Evolutionary conservation across 2,113 vertebrate genomes (phyloP), one percentile per base, ranked within the genome.

Genomic region (Chitala chitala): DNA sequence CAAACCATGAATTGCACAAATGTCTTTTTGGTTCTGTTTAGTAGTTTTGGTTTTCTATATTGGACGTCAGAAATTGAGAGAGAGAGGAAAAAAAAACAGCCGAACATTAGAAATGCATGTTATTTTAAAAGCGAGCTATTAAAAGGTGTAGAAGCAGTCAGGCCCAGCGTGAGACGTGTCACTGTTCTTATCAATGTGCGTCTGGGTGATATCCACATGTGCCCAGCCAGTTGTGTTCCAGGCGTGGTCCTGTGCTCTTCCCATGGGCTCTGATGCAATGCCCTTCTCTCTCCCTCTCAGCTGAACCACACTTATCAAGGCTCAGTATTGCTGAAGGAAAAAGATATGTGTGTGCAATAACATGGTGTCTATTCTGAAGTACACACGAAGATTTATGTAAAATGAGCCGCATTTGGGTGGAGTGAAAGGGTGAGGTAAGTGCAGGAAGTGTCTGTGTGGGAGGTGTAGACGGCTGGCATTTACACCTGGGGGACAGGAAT

Each of bases 251-350:
- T n/a, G n/a, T n/a, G n/a, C n/a, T n/a, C n/a, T n/a, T n/a, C n/a
- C n/a, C n/a, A n/a, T n/a, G n/a, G n/a, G n/a, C n/a, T n/a, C n/a
- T n/a, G n/a, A n/a, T n/a, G 29, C 31, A 15, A 20, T 24, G 40
- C 6, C 73, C 4, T 3, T 4, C 54, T 4, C 9, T 33, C 40
- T 15, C 71, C 33, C 76, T 13, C 53, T 22, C 44, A 5, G 31
- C 44, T 77, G 75, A 78, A 64, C 77, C 72, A 78, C 54, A 59
- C 75, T 22, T 50, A 72, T 75, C 56, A 24, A 58, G 24, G 33
- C 26, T 1, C 15, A 51, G 36, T 31, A 59, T 10, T 42, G 36
- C 54, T 58, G 53, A 72, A 31, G 29, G 8, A 13, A n/a, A 38
- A n/a, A 29, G 15, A 13, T 10, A 29, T 12, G 40, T 46, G 10